These are phyloP conservation scores for Podarcis raffonei DNA, from an alignment of 2,113 vertebrate species.

Conservation along the genomic window DNA sequence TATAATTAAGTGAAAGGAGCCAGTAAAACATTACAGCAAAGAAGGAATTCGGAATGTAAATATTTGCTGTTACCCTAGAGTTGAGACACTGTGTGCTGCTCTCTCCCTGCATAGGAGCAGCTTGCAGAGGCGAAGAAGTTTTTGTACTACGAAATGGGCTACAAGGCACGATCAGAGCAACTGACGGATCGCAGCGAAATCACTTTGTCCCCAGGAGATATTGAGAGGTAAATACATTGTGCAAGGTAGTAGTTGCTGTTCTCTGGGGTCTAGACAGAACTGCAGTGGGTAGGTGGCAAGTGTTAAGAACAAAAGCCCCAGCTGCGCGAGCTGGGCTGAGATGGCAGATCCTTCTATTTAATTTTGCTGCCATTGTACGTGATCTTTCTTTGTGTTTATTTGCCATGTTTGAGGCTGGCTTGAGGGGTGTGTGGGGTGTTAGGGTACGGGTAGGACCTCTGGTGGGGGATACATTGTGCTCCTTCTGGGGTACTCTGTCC, in stretches of 20 bases:
- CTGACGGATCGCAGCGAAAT: slow-evolving; percentile 89
- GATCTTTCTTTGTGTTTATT: background rate
- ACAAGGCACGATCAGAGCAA: slow-evolving; percentile 93
- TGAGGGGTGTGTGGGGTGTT: background rate
- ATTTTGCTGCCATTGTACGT: background rate
- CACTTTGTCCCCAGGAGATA: slow-evolving; percentile 82
- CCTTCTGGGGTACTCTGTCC: no score
- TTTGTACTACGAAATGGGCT: slow-evolving; percentile 96
- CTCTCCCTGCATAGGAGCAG: slow-evolving; percentile 80
- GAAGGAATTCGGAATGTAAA: slow-evolving; percentile 6
- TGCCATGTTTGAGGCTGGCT: background rate
- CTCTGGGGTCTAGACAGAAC: background rate
- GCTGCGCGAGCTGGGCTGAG: background rate
- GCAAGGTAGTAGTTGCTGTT: background rate
- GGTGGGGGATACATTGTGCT: no score
- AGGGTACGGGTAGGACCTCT: no score
- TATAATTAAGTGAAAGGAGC: slow-evolving; percentile 42
- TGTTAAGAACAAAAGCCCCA: background rate
- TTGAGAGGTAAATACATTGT: slow-evolving; percentile 81
- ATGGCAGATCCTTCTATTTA: background rate
- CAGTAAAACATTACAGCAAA: slow-evolving; percentile 43
- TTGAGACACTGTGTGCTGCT: slow-evolving; percentile 16
- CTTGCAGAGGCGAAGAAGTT: slow-evolving; percentile 87
- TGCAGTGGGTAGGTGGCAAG: background rate
- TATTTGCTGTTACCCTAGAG: slow-evolving; percentile 15